Base-by-base conservation (phyloP, 23 tunicate species). In the Diplosoma virens region DNA sequence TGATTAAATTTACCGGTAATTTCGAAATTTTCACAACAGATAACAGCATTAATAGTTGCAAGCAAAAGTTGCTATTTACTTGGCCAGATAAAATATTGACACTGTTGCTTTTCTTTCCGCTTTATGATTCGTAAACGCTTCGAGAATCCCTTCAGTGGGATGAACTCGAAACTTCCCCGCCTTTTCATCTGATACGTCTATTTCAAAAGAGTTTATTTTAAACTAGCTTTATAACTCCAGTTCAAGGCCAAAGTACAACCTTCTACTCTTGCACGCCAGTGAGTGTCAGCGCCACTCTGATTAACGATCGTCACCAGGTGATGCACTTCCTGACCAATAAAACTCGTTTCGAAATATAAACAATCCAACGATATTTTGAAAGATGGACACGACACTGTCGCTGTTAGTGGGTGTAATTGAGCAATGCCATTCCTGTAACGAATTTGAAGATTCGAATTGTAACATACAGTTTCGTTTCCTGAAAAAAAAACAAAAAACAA, bases 291-390 rank as follows among this genome's bases (percentile, higher is more conserved):
- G 20, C 63, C 70, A 47, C 84, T 81, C 1, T 21, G 59, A 46
- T 86, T 86, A 1, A 54, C 83, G 26, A 86, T 78, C 26, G 82
- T 68, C 47, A 86, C 50, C 59, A 79, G 80, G 5, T 37, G 67
- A 31, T 59, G 34, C 31, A 37, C 30, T 71, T 70, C 80, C 30
- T 86, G 84, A 9, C 84, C 84, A 25, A 86, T 84, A 59, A 78
- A 86, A 37, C 84, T 59, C 9, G 35, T 59, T 30, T 80, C 92
- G 45, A 78, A 86, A 37, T 86, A 80, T 28, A 86, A 22, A 18
- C 25, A 27, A 16, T 71, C 46, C 20, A 34, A 30, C 25, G 84
- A 71, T 17, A 86, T 22, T 16, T 32, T n/a, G 21, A 86, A 71
- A 5, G 84, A 37, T 16, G 92, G 92, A 11, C 76, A 55, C 14